Conservation (phyloP, 2,888 invertebrate genomes). For the Dermolepida albohirtum region DNA sequence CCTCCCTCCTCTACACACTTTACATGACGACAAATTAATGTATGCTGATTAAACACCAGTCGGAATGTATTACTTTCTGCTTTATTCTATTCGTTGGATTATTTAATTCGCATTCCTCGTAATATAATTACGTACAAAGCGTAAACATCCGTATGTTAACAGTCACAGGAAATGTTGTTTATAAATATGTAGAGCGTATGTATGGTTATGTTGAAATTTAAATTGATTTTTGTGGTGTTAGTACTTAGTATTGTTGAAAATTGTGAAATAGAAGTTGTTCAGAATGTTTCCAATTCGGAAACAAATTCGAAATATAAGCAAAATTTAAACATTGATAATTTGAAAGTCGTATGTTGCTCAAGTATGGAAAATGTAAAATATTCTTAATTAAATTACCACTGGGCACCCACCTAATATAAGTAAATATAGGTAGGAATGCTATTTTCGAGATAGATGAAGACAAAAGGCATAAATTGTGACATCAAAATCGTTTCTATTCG, state of each 20-base stretch:
- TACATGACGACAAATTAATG: conserved; percentile 50
- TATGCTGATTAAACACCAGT: conserved; percentile 47
- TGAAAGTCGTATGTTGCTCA: no score
- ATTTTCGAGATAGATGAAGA: no score
- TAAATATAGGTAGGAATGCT: no score
- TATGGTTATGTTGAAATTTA: not conserved
- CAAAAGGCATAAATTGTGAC: no score
- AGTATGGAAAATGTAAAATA: no score
- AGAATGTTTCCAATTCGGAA: no score
- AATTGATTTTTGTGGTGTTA: not conserved
- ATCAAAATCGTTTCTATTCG: no score
- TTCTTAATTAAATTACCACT: no score
- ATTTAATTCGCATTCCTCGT: conserved; percentile 12
- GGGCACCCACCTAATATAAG: no score
- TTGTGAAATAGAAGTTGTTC: no score
- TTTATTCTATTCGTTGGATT: conserved; percentile 16
- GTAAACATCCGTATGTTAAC: conserved; percentile 1
- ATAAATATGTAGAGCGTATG: conserved; percentile 19
- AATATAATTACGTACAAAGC: conserved; percentile 4
- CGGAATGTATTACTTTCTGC: conserved; percentile 7
- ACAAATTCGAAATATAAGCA: no score
- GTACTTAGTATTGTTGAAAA: not conserved
- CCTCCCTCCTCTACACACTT: conserved; percentile 45
- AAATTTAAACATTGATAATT: no score
- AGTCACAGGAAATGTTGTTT: not conserved